Base-by-base conservation (phyloP, 1,140 invertebrate genomes). In the Homarus americanus region DNA sequence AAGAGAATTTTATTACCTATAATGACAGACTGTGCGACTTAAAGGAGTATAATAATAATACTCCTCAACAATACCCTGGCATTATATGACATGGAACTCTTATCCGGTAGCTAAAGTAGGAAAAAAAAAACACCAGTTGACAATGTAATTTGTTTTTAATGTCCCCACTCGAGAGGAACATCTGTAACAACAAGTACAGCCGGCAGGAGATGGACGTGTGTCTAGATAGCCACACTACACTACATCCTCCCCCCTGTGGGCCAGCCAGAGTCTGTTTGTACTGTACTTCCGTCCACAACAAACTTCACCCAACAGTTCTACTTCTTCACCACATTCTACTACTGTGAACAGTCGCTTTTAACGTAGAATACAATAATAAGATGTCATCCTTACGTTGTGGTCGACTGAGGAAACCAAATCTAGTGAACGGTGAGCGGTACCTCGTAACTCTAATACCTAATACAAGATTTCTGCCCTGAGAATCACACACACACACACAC, bases 41-140 rank as follows among this genome's bases (percentile, higher is more conserved):
- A 58, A 82, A 58, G 79, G 2, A 82, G 15, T 15, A 63, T 82
- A 82, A 38, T 58, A 9, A 58, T 36, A 15, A 34, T 53, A 63
- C 32, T 63, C 17, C 15, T 63, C 28, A 41, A 53, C 15, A 38
- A 82, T 53, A 63, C 15, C 49, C 28, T 58, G 53, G 17, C 79
- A 82, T 82, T 63, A 82, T 34, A 38, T 53, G 41, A 17, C 79
- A 10, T 38, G 24, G 41, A 63, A 63, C 79, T 63, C 79, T 82
- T 82, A 82, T 82, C 79, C 79, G 79, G 79, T 75, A 85, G 69
- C 69, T 38, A 36, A 38, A n/a, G 3, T 69, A 32, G 0, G 44
- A 49, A 49, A 69, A 32, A 44, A 82, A 2, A 49, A 15, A 58
- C 5, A 7, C n/a, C 32, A 28, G 38, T 10, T 28, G 41, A 73